These are phyloP conservation scores for Dendrolimus kikuchii DNA, from an alignment of 1,140 invertebrate species.

Conservation along the genomic window DNA sequence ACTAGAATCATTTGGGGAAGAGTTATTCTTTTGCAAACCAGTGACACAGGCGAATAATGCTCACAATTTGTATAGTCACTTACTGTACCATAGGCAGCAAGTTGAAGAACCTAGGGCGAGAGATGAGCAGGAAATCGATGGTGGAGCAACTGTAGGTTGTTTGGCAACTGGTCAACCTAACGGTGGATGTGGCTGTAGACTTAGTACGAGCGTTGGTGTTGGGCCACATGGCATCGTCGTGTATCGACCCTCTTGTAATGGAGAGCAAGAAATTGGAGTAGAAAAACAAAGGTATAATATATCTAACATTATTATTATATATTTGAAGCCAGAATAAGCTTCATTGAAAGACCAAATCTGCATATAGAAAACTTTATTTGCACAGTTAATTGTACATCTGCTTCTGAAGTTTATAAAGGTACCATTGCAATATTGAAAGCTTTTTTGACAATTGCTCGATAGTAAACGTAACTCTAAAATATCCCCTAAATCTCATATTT, in stretches of 20 bases:
- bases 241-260: slow-evolving; percentile 73
- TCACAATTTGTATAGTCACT: slow-evolving; percentile 66
- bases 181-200: slow-evolving; percentile 60
- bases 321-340: background rate
- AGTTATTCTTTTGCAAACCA: slow-evolving; percentile 83
- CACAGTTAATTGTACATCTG: too few relatives aligned
- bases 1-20: slow-evolving; percentile 86
- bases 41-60: slow-evolving; percentile 57
- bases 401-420: too few relatives aligned
- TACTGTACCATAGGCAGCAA: slow-evolving; percentile 58
- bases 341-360: too few relatives aligned
- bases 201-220: slow-evolving; percentile 77
- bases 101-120: slow-evolving; percentile 55
- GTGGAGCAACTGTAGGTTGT: slow-evolving; percentile 65
- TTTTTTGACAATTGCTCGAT: too few relatives aligned
- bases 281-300: slow-evolving; percentile 75
- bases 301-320: background rate
- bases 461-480: too few relatives aligned
- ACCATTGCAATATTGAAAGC: too few relatives aligned
- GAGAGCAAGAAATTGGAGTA: slow-evolving; percentile 71
- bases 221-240: slow-evolving; percentile 87
- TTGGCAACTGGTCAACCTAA: slow-evolving; percentile 52
- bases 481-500: too few relatives aligned
- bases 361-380: too few relatives aligned
- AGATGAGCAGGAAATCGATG: slow-evolving; percentile 64